Evolutionary conservation across 2,888 invertebrate species (phyloP).

Genomic region (Choreutis nemorana): DNA sequence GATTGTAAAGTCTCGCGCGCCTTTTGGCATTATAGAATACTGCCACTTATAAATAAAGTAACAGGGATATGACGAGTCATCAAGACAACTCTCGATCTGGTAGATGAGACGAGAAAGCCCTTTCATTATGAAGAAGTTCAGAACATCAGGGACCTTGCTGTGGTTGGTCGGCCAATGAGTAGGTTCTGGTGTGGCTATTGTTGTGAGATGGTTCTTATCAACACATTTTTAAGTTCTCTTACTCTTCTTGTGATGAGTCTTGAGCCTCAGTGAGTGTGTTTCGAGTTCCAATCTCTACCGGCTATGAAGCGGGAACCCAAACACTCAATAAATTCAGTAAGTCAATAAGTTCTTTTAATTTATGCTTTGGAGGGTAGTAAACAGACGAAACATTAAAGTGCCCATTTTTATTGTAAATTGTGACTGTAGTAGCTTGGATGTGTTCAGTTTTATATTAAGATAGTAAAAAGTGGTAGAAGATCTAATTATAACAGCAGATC

Average conservation of each 20-base stretch:
- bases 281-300: not conserved
- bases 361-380: conserved; percentile 5
- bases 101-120: not conserved
- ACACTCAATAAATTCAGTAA: not conserved
- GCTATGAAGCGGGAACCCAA: not conserved
- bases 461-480: conserved; percentile 1
- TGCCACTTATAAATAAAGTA: too few relatives aligned
- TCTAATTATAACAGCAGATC: conserved; percentile 7
- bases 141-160: not conserved
- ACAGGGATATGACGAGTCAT: too few relatives aligned
- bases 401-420: conserved; percentile 1
- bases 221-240: not conserved
- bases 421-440: conserved; percentile 5
- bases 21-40: too few relatives aligned
- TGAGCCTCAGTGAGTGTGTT: not conserved
- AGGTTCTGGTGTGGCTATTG: not conserved
- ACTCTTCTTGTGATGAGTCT: too few relatives aligned
- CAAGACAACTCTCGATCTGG: too few relatives aligned
- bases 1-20: too few relatives aligned
- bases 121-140: not conserved
- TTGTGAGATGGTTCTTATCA: not conserved
- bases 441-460: not conserved
- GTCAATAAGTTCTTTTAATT: not conserved
- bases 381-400: conserved; percentile 1
- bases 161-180: too few relatives aligned